phyloP scores from a whole-genome alignment of 2,113 vertebrate species.

The Atractosteus spatula region DNA sequence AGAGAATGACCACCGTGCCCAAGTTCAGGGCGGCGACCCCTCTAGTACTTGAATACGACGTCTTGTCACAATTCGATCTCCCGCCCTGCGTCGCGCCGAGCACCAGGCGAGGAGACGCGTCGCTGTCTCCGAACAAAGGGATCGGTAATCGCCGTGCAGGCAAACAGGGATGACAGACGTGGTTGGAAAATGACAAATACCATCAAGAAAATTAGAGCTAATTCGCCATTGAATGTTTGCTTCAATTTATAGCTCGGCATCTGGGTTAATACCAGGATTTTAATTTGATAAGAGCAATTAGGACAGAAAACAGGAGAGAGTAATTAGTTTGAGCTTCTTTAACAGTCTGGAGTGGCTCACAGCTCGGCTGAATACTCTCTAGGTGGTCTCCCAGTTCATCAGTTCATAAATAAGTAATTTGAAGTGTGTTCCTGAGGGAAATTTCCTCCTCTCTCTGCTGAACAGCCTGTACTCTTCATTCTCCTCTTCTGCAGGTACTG shows the following conservation, averaged over 20 bases:
- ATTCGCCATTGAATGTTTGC: constrained; percentile 21
- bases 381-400: constrained; percentile 83
- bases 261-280: constrained; percentile 26
- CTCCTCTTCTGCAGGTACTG: constrained; percentile 72
- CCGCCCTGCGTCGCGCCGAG: too few species aligned
- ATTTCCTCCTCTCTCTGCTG: constrained; percentile 76
- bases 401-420: constrained; percentile 91
- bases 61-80: too few species aligned
- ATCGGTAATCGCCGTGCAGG: background rate
- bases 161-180: background rate
- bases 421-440: constrained; percentile 81
- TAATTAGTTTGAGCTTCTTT: constrained; percentile 79
- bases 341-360: constrained; percentile 73
- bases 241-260: constrained; percentile 21
- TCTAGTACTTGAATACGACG: too few species aligned
- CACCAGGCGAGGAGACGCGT: too few species aligned
- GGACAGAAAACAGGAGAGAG: constrained; percentile 71
- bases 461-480: constrained; percentile 79
- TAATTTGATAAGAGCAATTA: constrained; percentile 57
- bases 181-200: constrained; percentile 19
- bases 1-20: too few species aligned
- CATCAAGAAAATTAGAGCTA: constrained; percentile 16
- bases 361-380: constrained; percentile 65
- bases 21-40: too few species aligned
- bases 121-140: background rate